Percentiles rank a stretch among this genome's conserved stretches.
phyloP scores from a whole-genome alignment of 2,797 vertebrate genomes.

The Petrocephalus sullivani region DNA sequence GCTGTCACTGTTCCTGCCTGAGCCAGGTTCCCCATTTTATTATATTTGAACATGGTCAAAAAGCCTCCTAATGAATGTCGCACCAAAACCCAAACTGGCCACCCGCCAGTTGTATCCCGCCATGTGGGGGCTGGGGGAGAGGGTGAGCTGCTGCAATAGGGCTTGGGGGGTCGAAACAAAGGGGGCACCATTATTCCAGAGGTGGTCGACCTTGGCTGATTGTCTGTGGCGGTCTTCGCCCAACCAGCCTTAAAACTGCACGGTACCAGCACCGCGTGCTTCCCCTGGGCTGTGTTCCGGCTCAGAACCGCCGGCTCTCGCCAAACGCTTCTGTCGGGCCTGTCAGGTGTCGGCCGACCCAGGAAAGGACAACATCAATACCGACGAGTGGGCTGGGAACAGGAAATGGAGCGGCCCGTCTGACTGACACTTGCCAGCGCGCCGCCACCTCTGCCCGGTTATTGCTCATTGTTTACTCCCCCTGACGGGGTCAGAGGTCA shows the following conservation, averaged over 20 bases:
- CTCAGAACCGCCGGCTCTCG: neutral
- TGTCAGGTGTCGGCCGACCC: neutral
- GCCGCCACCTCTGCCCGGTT: slow-evolving; percentile 62
- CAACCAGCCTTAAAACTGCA: neutral
- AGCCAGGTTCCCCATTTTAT: neutral
- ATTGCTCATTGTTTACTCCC: slow-evolving; percentile 69
- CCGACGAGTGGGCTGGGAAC: slow-evolving; percentile 24
- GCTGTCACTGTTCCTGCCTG: neutral
- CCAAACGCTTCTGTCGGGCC: neutral
- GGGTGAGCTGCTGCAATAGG: neutral
- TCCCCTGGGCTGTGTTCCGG: neutral
- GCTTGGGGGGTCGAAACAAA: neutral
- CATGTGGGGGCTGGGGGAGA: neutral
- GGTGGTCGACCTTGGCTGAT: neutral
- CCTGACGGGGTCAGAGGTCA: slow-evolving; percentile 65
- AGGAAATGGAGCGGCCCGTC: slow-evolving; percentile 69
- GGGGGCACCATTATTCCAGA: neutral
- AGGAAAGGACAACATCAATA: slow-evolving; percentile 25
- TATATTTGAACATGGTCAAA: neutral
- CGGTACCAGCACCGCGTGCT: neutral
- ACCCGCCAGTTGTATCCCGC: neutral
- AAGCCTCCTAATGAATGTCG: neutral
- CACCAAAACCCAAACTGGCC: neutral
- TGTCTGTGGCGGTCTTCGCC: neutral
- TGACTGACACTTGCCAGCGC: slow-evolving; percentile 46